phyloP scores from a whole-genome alignment of 2,113 vertebrate species.

The Nicator chloris region DNA sequence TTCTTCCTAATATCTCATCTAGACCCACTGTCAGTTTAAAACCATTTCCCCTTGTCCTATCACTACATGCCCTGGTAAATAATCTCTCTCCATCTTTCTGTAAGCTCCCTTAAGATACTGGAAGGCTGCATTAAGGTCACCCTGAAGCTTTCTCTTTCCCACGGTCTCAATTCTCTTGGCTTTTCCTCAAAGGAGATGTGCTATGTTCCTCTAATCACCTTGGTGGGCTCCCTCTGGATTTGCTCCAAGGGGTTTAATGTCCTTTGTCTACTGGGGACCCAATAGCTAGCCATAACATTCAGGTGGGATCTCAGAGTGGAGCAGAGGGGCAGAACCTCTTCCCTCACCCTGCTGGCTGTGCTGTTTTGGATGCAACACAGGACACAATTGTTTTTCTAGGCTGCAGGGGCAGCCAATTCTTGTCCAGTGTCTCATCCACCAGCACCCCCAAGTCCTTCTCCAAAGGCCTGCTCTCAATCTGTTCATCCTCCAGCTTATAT shows the following conservation, averaged over 20 bases:
- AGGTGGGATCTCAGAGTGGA: neutral
- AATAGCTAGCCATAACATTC: neutral
- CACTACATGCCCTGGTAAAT: neutral
- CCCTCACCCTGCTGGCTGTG: rapidly evolving
- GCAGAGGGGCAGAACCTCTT: neutral
- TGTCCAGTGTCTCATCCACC: neutral
- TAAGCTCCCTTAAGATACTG: no score
- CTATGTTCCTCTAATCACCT: neutral
- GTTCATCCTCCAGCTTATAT: neutral
- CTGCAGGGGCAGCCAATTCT: neutral
- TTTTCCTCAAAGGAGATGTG: neutral
- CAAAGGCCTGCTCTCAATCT: neutral
- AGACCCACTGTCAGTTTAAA: neutral
- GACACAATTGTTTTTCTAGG: rapidly evolving
- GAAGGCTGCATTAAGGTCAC: neutral
- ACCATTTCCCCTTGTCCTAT: neutral
- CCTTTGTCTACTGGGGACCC: neutral
- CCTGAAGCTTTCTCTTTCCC: neutral
- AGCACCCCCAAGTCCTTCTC: neutral
- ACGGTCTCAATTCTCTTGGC: neutral
- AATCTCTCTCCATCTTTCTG: neutral
- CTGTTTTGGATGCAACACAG: neutral
- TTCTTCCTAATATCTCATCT: neutral
- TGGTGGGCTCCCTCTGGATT: neutral
- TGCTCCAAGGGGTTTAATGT: neutral